These are phyloP conservation scores for Gallinago paraguaiae DNA, from an alignment of 2,113 vertebrate genomes.

Conservation along the genomic window DNA sequence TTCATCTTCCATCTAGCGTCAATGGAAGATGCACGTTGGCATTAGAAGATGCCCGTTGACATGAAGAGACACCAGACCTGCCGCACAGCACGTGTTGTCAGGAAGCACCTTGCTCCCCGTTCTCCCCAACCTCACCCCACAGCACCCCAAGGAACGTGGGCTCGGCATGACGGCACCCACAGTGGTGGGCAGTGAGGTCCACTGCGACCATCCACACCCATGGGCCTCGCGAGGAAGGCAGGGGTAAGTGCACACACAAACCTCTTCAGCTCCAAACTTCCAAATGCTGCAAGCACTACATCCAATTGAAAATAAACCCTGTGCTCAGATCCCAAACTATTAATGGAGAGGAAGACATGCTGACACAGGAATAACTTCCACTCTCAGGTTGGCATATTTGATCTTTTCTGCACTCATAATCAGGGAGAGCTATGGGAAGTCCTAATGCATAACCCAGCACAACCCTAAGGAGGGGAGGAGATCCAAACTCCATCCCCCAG, in stretches of 20 bases:
- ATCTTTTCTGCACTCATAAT: background rate
- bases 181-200: accelerated
- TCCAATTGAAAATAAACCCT: background rate
- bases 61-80: background rate
- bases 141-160: accelerated
- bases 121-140: accelerated
- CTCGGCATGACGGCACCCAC: accelerated
- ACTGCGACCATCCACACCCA: background rate
- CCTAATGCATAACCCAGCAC: background rate
- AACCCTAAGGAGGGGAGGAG: background rate
- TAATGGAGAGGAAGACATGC: background rate
- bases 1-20: background rate
- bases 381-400: background rate
- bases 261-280: background rate
- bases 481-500: background rate
- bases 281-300: background rate
- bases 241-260: background rate
- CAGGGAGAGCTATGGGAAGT: background rate
- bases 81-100: background rate
- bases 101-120: accelerated
- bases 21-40: background rate
- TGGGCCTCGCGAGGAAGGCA: background rate
- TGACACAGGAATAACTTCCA: background rate
- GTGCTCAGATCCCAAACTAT: background rate
- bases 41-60: background rate